Percentiles rank a stretch among this genome's conserved stretches.
phyloP scores from a whole-genome alignment of 2,888 invertebrate genomes.

The Acrocera orbiculus region DNA sequence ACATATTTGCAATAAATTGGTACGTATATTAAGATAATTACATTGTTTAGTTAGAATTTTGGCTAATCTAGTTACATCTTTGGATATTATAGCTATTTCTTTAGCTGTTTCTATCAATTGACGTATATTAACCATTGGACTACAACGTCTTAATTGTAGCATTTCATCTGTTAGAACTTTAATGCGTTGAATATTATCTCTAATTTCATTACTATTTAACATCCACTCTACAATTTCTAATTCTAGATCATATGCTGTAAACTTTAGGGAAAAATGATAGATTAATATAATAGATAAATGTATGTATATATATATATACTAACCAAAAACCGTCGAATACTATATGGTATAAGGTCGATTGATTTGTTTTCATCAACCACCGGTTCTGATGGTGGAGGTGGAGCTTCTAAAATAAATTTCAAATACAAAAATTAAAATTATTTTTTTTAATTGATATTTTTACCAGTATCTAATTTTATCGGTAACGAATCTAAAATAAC shows the following conservation, averaged over 20 bases:
- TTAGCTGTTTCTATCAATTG: conserved; percentile 98
- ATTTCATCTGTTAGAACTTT: conserved; percentile 92
- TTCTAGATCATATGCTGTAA: conserved; percentile 96
- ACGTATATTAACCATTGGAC: conserved; percentile 79
- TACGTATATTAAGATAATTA: conserved; percentile 96
- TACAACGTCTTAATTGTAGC: conserved; percentile 86
- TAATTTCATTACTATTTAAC: conserved; percentile 97
- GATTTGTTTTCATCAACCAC: conserved; percentile 95
- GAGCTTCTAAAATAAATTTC: conserved; percentile 17
- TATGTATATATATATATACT: background rate
- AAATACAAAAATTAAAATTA: background rate
- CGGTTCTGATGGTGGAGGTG: conserved; percentile 71
- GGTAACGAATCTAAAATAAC: conserved; percentile 52
- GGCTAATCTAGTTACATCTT: conserved; percentile 93
- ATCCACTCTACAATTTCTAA: conserved; percentile 98
- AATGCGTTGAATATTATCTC: conserved; percentile 98
- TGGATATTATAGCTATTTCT: conserved; percentile 95
- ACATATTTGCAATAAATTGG: conserved; percentile 93
- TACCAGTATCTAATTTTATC: conserved; percentile 29
- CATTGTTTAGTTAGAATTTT: conserved; percentile 96
- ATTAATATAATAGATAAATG: background rate
- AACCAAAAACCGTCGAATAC: conserved; percentile 94
- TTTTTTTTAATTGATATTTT: background rate
- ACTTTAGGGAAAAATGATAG: conserved; percentile 35
- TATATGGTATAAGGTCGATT: conserved; percentile 76